Evolutionary conservation across 2,888 invertebrate genomes (phyloP), one percentile per base, ranked within the genome.

Genomic region (Acrobasis repandana): DNA sequence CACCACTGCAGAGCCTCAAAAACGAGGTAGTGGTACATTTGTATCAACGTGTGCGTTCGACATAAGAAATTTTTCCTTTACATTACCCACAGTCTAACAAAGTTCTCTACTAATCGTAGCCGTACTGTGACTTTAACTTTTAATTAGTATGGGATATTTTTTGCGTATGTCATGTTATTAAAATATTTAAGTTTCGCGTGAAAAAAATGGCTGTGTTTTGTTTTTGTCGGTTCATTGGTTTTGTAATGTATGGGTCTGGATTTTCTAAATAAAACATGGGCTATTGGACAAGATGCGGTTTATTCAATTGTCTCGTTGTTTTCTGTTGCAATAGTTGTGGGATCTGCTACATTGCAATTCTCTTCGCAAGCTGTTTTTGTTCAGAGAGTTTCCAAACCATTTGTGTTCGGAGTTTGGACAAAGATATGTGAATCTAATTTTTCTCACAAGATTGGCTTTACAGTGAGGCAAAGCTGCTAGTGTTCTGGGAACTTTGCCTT

Each of bases 1-100:
- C 90, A 86, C 77, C 90, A 90, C 91, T 92, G 91, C 91, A 92
- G 91, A 92, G 90, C 88, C 85, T 89, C 89, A 84, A 91, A 90
- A 91, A 91, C 90, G 89, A 88, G 88, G 88, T 87, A 88, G 85
- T 83, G 75, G 78, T 83, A 79, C 74, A 79, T 82, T 86, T 85
- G 64, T 86, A 84, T 86, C 83, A 86, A 79, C 82, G 87, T 85
- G 83, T 83, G 81, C 83, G 86, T 86, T 81, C 72, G 75, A 78
- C 84, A 84, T 85, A 85, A 83, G 82, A 83, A 80, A 71, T 82
- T 85, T 87, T 89, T 86, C 80, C 79, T 79, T 78, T 79, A 82
- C 77, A 79, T 70, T 74, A 70, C 70, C 79, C 85, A 88, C 82
- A 86, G 84, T 67, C 62, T 80, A 83, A 71, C 64, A 64, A 71